phyloP scores from a whole-genome alignment of 2,888 invertebrate species.

The Slavum lentiscoides region DNA sequence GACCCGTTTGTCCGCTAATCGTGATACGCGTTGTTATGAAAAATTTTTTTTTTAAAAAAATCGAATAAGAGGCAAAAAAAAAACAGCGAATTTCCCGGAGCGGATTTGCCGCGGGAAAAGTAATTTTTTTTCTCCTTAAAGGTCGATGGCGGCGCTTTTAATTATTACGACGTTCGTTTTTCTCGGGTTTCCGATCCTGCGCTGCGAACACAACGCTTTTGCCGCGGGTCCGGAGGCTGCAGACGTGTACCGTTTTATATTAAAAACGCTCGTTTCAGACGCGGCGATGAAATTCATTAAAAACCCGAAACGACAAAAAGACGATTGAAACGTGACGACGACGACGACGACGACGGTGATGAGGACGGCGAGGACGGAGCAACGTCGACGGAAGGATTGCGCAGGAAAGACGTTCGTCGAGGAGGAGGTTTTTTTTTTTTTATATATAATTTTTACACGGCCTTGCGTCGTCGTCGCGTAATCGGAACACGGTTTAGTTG shows the following conservation, averaged over 20 bases:
- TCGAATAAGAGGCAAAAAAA: no score
- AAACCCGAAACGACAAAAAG: constrained; percentile 4
- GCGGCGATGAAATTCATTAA: constrained; percentile 36
- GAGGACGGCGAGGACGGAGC: neutral
- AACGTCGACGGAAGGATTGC: neutral
- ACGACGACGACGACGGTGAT: neutral
- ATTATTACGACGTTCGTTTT: neutral
- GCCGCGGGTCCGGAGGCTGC: neutral
- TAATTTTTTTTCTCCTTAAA: neutral
- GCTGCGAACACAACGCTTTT: no score
- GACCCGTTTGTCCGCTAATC: no score
- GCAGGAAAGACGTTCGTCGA: neutral
- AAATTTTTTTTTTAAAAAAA: no score
- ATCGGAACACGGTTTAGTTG: neutral
- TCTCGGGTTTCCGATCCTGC: neutral
- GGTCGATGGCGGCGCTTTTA: neutral
- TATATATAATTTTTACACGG: no score
- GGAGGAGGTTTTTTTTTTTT: no score
- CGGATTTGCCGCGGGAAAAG: neutral
- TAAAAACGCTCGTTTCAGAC: constrained; percentile 23
- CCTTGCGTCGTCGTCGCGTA: neutral
- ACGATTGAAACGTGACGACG: constrained; percentile 28
- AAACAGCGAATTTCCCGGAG: neutral
- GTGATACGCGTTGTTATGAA: no score
- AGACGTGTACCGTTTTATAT: constrained; percentile 1